phyloP scores from a whole-genome alignment of 2,113 vertebrate genomes.

The Cheilinus undulatus region DNA sequence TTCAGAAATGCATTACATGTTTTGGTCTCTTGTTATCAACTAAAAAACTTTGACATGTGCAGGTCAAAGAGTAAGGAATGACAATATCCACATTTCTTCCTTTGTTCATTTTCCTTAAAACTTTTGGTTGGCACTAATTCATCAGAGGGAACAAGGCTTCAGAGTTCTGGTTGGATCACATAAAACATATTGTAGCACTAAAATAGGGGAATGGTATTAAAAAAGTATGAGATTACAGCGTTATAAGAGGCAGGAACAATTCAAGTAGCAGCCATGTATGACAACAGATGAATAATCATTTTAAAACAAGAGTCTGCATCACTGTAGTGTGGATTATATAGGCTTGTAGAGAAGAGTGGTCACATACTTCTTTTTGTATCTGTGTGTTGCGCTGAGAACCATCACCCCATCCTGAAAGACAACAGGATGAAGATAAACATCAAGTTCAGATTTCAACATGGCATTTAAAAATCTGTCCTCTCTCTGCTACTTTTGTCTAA shows the following conservation, averaged over 20 bases:
- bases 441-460: neutral
- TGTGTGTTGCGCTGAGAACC: slow-evolving; percentile 97
- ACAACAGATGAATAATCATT: neutral
- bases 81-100: neutral
- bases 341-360: slow-evolving; percentile 98
- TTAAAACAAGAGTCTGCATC: slow-evolving; percentile 23
- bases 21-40: neutral
- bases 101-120: neutral
- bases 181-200: neutral
- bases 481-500: too few species aligned
- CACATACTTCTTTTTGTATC: slow-evolving; percentile 98
- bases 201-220: neutral
- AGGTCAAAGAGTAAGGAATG: neutral
- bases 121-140: neutral
- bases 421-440: neutral
- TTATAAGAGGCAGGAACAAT: neutral
- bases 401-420: slow-evolving; percentile 94
- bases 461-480: neutral
- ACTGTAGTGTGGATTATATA: slow-evolving; percentile 79
- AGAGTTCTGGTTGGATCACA: neutral
- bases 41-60: neutral
- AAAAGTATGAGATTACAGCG: neutral
- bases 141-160: neutral
- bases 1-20: neutral
- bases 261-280: slow-evolving; percentile 12